Base-by-base conservation (phyloP, 2,113 vertebrate species). In the Oreocharis arfaki region DNA sequence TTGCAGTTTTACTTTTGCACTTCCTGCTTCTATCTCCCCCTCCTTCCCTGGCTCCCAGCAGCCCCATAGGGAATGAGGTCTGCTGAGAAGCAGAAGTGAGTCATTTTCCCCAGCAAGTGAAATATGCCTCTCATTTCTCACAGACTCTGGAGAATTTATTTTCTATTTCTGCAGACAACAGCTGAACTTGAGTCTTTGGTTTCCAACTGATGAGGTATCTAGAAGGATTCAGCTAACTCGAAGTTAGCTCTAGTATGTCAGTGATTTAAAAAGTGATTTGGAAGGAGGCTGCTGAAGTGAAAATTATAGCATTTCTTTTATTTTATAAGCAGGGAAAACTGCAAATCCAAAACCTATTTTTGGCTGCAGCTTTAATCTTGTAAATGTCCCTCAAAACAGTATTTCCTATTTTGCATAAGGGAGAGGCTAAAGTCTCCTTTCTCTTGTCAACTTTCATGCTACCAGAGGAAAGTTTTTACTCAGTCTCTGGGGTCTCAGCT, bases 21-120 rank as follows among this genome's bases (percentile, higher is more conserved):
- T 57, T 94, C 52, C 35, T 59, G 64, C 28, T 86, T 82, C 65
- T 84, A 50, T 42, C 41, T 87, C 26, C 32, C 10, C 52, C 59
- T 86, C 42, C 44, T 67, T 83, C 27, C 16, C 39, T 60, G 65
- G 33, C 65, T 77, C 24, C 49, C 37, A 42, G 11, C 7, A 28
- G 49, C 52, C 70, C 68, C 56, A n/a, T 7, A 47, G 69, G 73
- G 65, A 90, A 79, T 22, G 59, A 85, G 23, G 57, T 81, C 80
- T 83, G 50, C 46, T 65, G 70, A 92, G 88, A 95, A 65, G 49
- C 55, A 65, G 52, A 82, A 93, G 32, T 70, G 78, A 96, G 73
- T 95, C 26, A 87, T 88, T 95, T 80, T 46, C 92, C 59, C 71
- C 77, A 92, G 70, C 61, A 39, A 93, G 70, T 42, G 74, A 90